Conservation (phyloP, 2,888 invertebrate genomes). For the Drosophila percnosoma region DNA sequence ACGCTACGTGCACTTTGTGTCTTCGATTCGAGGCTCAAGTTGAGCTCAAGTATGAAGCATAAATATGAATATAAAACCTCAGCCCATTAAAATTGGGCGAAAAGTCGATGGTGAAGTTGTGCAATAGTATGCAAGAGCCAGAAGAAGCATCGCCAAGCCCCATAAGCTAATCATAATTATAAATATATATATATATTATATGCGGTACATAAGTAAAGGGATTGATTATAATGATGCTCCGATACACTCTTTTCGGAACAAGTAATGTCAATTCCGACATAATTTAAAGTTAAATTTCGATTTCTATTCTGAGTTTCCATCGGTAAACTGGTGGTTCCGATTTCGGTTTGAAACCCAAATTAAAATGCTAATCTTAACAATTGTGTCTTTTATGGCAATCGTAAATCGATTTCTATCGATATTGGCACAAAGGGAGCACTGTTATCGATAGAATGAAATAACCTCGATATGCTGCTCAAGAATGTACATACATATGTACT, state of each 20-base stretch:
- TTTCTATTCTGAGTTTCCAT: not conserved
- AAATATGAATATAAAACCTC: not conserved
- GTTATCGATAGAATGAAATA: not conserved
- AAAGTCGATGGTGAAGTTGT: not conserved
- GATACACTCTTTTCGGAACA: not conserved
- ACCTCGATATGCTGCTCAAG: not conserved
- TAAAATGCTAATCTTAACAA: not conserved
- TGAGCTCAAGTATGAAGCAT: not conserved
- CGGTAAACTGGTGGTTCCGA: not conserved
- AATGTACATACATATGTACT: not conserved
- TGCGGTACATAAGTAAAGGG: not conserved
- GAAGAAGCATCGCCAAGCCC: not conserved
- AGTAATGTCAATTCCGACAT: not conserved
- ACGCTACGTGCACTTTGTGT: conserved; percentile 25
- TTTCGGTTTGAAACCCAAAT: not conserved
- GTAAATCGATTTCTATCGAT: not conserved
- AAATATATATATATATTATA: not conserved
- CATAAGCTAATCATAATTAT: not conserved
- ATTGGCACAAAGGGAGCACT: not conserved
- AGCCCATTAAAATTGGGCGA: not conserved
- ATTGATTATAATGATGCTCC: not conserved
- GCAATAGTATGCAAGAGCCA: not conserved
- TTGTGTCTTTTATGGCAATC: not conserved
- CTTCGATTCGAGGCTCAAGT: conserved; percentile 2
- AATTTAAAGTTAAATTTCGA: not conserved